These are phyloP conservation scores for Silurus glanis DNA, from an alignment of 2,113 vertebrate genomes.

Conservation along the genomic window DNA sequence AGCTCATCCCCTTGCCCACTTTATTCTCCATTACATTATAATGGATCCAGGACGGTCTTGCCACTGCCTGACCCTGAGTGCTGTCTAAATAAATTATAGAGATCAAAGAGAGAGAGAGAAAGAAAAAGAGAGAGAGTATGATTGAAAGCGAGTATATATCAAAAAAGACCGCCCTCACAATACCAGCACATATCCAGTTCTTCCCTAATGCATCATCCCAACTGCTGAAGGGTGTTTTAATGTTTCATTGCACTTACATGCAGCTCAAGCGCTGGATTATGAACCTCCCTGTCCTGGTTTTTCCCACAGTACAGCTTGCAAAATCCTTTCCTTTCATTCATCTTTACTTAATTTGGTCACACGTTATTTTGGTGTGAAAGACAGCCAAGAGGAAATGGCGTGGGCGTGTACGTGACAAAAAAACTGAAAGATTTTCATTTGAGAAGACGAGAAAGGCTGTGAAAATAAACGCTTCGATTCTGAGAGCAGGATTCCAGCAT, in stretches of 20 bases:
- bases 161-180: background rate
- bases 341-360: background rate
- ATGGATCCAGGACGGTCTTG: constrained; percentile 27
- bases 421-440: constrained; percentile 5
- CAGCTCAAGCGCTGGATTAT: background rate
- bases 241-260: background rate
- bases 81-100: constrained; percentile 18
- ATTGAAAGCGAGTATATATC: background rate
- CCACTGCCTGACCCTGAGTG: constrained; percentile 11
- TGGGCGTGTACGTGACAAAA: background rate
- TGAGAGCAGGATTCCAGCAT: background rate
- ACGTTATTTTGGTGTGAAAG: background rate
- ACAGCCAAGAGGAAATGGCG: background rate
- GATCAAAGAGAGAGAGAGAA: too few species aligned
- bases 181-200: background rate
- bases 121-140: too few species aligned
- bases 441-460: background rate
- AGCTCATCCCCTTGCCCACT: constrained; percentile 14
- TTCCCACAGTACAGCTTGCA: background rate
- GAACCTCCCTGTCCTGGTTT: background rate
- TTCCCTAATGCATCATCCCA: constrained; percentile 9
- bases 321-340: background rate
- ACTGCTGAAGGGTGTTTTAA: background rate
- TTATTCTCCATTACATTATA: constrained; percentile 21
- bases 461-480: background rate